Conservation (phyloP, 2,113 vertebrate genomes). For the Merops nubicus region DNA sequence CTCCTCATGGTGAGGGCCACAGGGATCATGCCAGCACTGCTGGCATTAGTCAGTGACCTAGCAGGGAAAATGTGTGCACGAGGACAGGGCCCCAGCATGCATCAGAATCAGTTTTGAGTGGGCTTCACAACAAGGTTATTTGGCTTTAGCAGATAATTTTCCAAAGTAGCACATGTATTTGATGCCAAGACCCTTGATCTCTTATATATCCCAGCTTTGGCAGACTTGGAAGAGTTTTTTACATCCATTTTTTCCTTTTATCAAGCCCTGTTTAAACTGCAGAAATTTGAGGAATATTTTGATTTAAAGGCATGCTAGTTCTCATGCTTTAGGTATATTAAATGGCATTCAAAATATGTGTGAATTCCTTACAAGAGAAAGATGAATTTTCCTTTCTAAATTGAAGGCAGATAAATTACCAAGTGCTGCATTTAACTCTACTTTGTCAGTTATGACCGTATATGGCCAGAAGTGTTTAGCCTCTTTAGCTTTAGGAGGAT, state of each 20-base stretch:
- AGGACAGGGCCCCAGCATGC: background rate
- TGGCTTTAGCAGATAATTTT: background rate
- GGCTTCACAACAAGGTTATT: background rate
- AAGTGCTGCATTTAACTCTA: background rate
- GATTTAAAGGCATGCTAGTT: background rate
- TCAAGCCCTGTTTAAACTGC: background rate
- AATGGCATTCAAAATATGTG: background rate
- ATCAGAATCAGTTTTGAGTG: background rate
- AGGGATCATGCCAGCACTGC: too few species aligned
- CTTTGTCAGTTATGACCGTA: background rate
- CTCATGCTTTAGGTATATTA: background rate
- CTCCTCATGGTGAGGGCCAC: background rate
- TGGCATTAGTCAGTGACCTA: background rate
- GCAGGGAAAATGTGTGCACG: fast-evolving
- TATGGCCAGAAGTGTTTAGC: background rate
- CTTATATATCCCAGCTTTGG: background rate
- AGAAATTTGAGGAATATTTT: background rate
- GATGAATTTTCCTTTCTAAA: background rate
- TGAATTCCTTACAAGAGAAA: background rate
- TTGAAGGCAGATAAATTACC: background rate
- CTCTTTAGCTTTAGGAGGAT: background rate
- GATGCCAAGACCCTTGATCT: background rate
- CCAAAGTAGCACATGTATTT: background rate
- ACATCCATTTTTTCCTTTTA: background rate
- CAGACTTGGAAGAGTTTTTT: background rate